Percentiles rank a stretch among this genome's conserved stretches.
Evolutionary conservation across 2,797 vertebrate species (phyloP).

Genomic region (Sandelia bainsii): DNA sequence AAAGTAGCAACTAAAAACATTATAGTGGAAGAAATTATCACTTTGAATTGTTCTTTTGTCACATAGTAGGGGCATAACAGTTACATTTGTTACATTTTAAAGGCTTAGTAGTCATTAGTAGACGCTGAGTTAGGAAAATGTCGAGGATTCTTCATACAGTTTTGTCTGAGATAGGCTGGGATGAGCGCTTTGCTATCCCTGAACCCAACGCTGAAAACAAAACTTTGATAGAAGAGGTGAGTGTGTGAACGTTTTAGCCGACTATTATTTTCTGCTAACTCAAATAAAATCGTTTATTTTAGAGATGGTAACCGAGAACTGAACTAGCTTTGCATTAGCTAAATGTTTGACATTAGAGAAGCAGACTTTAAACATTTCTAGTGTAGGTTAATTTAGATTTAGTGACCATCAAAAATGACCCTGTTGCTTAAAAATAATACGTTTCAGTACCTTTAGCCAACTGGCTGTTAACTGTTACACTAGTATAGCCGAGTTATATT

Average conservation of each 20-base stretch:
- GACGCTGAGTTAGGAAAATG: slow-evolving; percentile 70
- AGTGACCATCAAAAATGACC: too few relatives aligned
- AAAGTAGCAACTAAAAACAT: background rate
- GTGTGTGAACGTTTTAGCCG: slow-evolving; percentile 13
- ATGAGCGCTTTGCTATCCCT: slow-evolving; percentile 87
- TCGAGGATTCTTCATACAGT: slow-evolving; percentile 44
- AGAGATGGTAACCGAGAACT: background rate
- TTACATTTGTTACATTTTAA: background rate
- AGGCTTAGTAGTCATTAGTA: background rate
- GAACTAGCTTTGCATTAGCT: background rate
- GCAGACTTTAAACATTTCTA: too few relatives aligned
- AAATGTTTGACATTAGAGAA: background rate
- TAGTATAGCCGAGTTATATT: background rate
- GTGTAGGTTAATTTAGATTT: too few relatives aligned
- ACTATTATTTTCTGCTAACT: background rate
- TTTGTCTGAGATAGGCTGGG: slow-evolving; percentile 87
- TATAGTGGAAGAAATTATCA: rapidly evolving
- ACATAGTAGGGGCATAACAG: background rate
- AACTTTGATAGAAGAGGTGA: slow-evolving; percentile 87
- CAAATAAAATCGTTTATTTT: background rate
- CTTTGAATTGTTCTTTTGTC: background rate
- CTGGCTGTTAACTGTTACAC: background rate
- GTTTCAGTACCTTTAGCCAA: background rate
- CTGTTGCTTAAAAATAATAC: too few relatives aligned
- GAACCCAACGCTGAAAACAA: slow-evolving; percentile 89